A percentile compares a stretch with the other conserved stretches of the same genome.
Conservation (phyloP, 2,888 invertebrate species). For the Lucinisca nassula region DNA sequence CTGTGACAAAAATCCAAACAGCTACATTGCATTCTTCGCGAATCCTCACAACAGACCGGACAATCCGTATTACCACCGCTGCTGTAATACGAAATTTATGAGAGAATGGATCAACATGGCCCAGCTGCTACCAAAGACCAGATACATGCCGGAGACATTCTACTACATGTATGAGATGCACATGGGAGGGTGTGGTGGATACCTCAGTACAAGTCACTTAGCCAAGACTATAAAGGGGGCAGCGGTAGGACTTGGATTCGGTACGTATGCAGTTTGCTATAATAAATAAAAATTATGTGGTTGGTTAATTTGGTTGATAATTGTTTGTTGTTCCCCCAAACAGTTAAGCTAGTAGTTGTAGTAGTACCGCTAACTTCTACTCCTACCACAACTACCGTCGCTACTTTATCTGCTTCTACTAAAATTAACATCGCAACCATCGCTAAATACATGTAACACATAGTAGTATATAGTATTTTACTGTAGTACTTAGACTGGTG, state of each 20-base stretch:
- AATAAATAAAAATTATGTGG: no score
- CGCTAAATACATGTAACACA: no score
- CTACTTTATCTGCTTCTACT: no score
- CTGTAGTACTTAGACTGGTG: no score
- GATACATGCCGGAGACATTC: neutral
- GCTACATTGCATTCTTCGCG: neutral
- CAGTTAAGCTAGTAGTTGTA: no score
- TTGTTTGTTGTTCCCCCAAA: no score
- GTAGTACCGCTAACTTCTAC: no score
- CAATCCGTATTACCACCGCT: neutral
- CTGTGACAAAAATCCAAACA: conserved; percentile 13
- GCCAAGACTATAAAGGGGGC: neutral
- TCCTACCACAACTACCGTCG: no score
- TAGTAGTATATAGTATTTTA: no score
- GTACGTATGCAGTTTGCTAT: no score
- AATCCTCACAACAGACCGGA: neutral
- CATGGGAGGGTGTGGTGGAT: conserved; percentile 16
- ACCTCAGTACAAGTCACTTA: neutral
- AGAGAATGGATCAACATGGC: neutral
- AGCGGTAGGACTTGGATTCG: conserved; percentile 10
- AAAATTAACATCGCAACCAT: no score
- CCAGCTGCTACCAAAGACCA: neutral
- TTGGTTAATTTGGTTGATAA: no score
- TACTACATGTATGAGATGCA: conserved; percentile 28
- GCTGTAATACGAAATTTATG: neutral